Conservation (phyloP, 2,888 invertebrate genomes). For the Nesidiocoris tenuis region DNA sequence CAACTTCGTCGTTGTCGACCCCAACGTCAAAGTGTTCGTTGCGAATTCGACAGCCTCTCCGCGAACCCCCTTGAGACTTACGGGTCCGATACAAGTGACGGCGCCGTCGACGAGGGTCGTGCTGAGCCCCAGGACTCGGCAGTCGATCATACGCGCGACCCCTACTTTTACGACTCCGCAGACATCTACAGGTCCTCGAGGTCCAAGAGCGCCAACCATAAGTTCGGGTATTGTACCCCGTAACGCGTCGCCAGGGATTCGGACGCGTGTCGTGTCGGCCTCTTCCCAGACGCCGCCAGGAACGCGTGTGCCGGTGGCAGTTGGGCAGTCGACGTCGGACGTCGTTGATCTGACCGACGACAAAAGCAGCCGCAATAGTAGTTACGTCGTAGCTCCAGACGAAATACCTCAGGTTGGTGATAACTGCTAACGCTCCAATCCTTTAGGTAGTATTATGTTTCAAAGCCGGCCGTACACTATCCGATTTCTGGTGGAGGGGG, state of each 20-base stretch:
- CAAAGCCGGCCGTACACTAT: too few species aligned
- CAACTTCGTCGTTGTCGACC: slow-evolving; percentile 20
- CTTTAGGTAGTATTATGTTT: too few species aligned
- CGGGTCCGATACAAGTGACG: neutral
- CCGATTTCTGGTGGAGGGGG: too few species aligned
- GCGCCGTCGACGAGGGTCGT: neutral
- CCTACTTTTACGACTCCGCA: neutral
- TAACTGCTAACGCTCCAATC: neutral
- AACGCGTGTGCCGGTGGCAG: neutral
- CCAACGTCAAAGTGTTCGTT: slow-evolving; percentile 19
- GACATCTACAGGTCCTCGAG: neutral
- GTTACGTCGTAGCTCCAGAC: slow-evolving; percentile 13
- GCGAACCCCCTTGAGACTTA: neutral
- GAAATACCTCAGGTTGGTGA: slow-evolving; percentile 9
- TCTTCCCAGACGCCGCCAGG: neutral
- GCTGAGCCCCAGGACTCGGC: neutral
- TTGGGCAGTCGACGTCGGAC: neutral
- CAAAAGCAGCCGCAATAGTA: neutral
- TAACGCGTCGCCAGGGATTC: neutral
- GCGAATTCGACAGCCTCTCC: neutral
- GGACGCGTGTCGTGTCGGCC: neutral
- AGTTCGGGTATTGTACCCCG: neutral
- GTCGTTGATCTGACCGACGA: slow-evolving; percentile 37
- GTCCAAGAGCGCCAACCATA: neutral
- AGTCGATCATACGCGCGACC: neutral